Evolutionary conservation across 2,888 invertebrate genomes (phyloP), one percentile per base, ranked within the genome.

Genomic region (Agrochola litura): DNA sequence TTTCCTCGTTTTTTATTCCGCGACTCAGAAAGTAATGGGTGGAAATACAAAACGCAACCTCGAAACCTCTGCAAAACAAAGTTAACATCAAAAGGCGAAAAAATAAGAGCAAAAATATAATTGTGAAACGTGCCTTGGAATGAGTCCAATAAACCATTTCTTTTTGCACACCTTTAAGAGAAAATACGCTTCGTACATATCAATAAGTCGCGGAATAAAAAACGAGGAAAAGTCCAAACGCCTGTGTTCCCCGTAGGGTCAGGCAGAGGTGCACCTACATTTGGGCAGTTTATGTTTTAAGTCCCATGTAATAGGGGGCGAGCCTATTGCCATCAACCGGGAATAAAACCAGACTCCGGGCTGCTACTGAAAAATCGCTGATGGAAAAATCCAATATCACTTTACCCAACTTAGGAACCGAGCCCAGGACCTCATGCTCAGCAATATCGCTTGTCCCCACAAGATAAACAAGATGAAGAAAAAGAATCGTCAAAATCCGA

Each of bases 71-170:
- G 41, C 43, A 60, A 12, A 54, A 65, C 54, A 16, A 56, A 46
- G n/a, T 73, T 22, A 49, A 54, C 54, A n/a, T 14, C 19, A 52
- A 74, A 68, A 64, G 14, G 19, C 46, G 14, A 65, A 49, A 76
- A 77, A 70, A 77, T 46, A 79, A 49, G 37, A 67, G 58, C 66
- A 60, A 70, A 64, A 85, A 56, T 56, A 76, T 85, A 85, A 83
- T 85, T 81, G 70, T 56, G 56, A 73, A 64, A 83, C 82, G 85
- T 83, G 83, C 10, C 64, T 85, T 83, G 83, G 83, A 81, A 58
- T 22, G 54, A 30, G 30, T 85, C 83, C 85, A 85, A 81, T 60
- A 60, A 73, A 77, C 25, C 74, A 67, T 67, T 71, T 61, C 80
- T 41, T 58, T 82, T 75, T n/a, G 69, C 41, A 22, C 63, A 43